phyloP scores from a whole-genome alignment of 1,140 invertebrate genomes.

The Sitodiplosis mosellana region DNA sequence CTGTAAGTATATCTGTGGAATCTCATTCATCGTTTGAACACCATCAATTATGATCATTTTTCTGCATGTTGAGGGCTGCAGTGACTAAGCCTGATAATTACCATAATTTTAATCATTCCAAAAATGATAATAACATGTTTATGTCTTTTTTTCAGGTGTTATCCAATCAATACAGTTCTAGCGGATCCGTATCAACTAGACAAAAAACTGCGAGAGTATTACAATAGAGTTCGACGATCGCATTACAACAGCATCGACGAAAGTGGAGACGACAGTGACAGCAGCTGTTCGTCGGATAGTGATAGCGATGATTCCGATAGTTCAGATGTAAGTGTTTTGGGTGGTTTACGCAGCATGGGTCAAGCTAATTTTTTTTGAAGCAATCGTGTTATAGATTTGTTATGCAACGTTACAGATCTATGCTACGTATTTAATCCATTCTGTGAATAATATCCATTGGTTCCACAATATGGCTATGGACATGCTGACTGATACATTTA shows the following conservation, averaged over 20 bases:
- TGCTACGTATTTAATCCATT: too few species aligned
- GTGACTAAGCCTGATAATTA: neutral
- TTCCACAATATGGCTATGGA: too few species aligned
- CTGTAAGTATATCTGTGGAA: constrained; percentile 33
- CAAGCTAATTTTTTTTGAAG: too few species aligned
- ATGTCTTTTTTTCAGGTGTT: constrained; percentile 26
- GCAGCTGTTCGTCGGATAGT: constrained; percentile 10
- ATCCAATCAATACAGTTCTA: constrained; percentile 80
- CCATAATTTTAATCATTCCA: neutral
- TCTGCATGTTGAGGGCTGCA: too few species aligned
- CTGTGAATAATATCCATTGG: too few species aligned
- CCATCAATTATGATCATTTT: too few species aligned
- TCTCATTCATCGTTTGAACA: neutral
- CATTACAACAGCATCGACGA: constrained; percentile 11
- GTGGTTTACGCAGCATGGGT: too few species aligned
- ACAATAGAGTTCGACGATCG: neutral
- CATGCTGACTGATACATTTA: too few species aligned
- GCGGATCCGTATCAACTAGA: constrained; percentile 47
- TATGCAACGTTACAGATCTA: too few species aligned
- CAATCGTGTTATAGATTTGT: too few species aligned
- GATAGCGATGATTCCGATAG: constrained; percentile 8
- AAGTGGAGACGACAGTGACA: constrained; percentile 5
- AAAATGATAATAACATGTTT: neutral
- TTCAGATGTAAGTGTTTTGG: constrained; percentile 1
- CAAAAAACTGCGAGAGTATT: constrained; percentile 11